Conservation (phyloP, 2,888 invertebrate genomes). For the Congeria kusceri region DNA sequence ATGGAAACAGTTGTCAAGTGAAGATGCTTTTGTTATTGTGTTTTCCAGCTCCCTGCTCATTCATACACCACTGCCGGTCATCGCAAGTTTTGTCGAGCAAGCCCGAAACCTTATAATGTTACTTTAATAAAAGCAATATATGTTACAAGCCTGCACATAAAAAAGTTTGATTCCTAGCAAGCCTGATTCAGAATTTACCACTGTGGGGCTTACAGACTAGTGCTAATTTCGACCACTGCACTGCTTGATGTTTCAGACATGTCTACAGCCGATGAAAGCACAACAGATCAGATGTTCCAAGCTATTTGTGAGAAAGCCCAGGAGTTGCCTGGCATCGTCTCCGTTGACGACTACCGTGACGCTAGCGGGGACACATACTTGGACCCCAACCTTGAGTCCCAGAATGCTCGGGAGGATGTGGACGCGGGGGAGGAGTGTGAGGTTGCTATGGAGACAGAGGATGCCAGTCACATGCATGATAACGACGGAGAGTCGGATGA, state of each 20-base stretch:
- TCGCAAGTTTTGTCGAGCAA: too few relatives aligned
- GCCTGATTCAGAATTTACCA: too few relatives aligned
- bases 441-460: constrained; percentile 42
- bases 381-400: constrained; percentile 29
- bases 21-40: too few relatives aligned
- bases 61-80: too few relatives aligned
- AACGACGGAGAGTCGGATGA: constrained; percentile 53
- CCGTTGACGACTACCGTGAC: constrained; percentile 29
- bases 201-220: too few relatives aligned
- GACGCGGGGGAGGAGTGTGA: constrained; percentile 43
- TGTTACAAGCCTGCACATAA: too few relatives aligned
- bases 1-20: too few relatives aligned
- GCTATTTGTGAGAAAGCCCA: constrained; percentile 63
- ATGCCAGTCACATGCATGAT: constrained; percentile 34
- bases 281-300: constrained; percentile 46
- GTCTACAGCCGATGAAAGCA: background rate
- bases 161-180: too few relatives aligned
- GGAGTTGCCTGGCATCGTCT: constrained; percentile 48
- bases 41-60: too few relatives aligned
- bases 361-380: constrained; percentile 17
- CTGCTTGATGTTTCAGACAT: constrained; percentile 32
- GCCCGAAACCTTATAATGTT: too few relatives aligned
- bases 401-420: constrained; percentile 15
- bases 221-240: too few relatives aligned
- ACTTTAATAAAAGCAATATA: too few relatives aligned